Conservation (phyloP, 1,140 invertebrate species). For the Nasonia giraulti region DNA sequence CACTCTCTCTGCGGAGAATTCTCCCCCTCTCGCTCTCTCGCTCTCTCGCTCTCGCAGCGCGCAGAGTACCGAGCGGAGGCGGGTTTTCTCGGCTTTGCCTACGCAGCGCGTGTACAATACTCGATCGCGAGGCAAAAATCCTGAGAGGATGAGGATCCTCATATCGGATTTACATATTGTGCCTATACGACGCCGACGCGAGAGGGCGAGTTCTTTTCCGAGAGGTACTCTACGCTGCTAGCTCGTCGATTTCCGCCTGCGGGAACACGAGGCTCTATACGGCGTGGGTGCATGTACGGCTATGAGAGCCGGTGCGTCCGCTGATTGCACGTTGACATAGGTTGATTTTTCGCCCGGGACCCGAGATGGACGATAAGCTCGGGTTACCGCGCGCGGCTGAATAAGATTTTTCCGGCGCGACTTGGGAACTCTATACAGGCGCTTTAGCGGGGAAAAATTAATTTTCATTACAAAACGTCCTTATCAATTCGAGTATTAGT, state of each 20-base stretch:
- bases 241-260: conserved; percentile 11
- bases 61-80: background rate
- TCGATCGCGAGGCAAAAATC: background rate
- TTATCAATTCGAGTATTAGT: conserved; percentile 33
- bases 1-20: background rate
- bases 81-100: conserved; percentile 20
- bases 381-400: background rate
- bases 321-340: conserved; percentile 29
- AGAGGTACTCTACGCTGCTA: background rate
- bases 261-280: background rate
- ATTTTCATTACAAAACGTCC: conserved; percentile 19
- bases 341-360: background rate
- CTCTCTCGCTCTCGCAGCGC: background rate
- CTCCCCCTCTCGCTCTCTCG: background rate
- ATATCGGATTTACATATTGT: conserved; percentile 29
- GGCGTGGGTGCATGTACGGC: conserved; percentile 3
- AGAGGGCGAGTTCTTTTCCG: background rate
- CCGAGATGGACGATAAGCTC: background rate
- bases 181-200: conserved; percentile 3
- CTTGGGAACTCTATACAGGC: background rate
- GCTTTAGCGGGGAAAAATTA: background rate
- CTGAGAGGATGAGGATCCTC: conserved; percentile 4
- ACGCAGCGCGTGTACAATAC: conserved; percentile 1
- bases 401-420: background rate
- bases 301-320: background rate